Conservation (phyloP, 1,140 invertebrate genomes). For the Procambarus clarkii region DNA sequence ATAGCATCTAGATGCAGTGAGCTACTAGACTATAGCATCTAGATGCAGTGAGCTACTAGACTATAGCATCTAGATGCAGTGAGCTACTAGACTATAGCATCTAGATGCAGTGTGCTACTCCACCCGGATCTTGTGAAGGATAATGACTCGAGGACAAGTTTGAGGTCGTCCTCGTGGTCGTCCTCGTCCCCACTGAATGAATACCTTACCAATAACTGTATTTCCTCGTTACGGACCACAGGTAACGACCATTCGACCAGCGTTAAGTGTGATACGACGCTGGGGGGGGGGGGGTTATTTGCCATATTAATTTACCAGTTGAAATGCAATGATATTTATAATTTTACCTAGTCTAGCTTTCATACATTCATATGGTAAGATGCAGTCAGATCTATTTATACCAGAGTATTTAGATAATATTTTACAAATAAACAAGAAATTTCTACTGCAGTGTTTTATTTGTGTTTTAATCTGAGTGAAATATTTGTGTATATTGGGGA, state of each 20-base stretch:
- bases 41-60: too few relatives aligned
- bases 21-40: too few relatives aligned
- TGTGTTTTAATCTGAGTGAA: too few relatives aligned
- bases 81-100: too few relatives aligned
- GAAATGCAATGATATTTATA: slow-evolving; percentile 17
- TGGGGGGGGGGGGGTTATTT: neutral
- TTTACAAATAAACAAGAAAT: slow-evolving; percentile 52
- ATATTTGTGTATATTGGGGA: too few relatives aligned
- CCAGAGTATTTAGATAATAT: slow-evolving; percentile 61
- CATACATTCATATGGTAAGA: slow-evolving; percentile 56
- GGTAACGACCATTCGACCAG: neutral
- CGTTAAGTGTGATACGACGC: neutral
- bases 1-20: too few relatives aligned
- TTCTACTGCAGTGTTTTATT: neutral
- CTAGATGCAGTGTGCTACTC: too few relatives aligned
- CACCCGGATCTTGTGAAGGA: too few relatives aligned
- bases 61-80: too few relatives aligned
- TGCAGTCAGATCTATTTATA: slow-evolving; percentile 62
- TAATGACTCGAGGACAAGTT: too few relatives aligned
- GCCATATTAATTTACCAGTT: slow-evolving; percentile 18
- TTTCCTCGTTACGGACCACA: neutral
- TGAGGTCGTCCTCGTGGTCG: too few relatives aligned
- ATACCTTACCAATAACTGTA: neutral
- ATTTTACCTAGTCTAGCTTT: slow-evolving; percentile 66
- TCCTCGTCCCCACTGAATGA: neutral